Base-by-base conservation (phyloP, 1,140 invertebrate species). In the Oedothorax gibbosus region DNA sequence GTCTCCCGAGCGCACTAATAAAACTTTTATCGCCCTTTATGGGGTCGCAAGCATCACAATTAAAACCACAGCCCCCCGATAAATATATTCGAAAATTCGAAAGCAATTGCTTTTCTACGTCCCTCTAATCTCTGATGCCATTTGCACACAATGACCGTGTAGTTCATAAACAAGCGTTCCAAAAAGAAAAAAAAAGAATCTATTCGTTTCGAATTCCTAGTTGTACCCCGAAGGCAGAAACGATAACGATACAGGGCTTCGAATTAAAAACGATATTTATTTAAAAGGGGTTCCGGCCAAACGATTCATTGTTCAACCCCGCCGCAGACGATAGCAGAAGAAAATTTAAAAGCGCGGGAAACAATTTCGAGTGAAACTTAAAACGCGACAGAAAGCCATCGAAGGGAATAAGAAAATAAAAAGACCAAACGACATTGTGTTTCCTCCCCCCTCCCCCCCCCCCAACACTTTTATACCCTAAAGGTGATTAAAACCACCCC, bases 401-500 rank as follows among this genome's bases (percentile, higher is more conserved):
- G 57, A 54, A 71, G 60, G 75, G 14, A 50, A 81, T 57, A 18
- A 12, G 64, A 82, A 77, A 77, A 82, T 82, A 82, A 82, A 82
- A 82, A 82, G 35, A 50, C 20, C 69, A 82, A 82, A 82, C 69
- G 80, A 82, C 80, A 82, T 73, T 73, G 80, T 72, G 35, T 54
- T 62, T 57, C 12, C 81, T 6, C 51, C 50, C 50, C n/a, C 20
- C 18, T 7, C n/a, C 18, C n/a, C 8, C 9, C 18, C 53, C 53
- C 54, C 15, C 57, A 54, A 20, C 72, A 68, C 81, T 84, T 84
- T 76, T 60, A 84, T 84, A 76, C 81, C 81, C 81, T 68, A 57
- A 76, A 84, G 81, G 81, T 84, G 81, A 84, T 84, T 84, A 84
- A 84, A 84, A 75, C 81, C 71, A n/a, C 81, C 50, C 81, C 50